phyloP scores from a whole-genome alignment of 2,113 vertebrate genomes.

The Hiodon tergisus region DNA sequence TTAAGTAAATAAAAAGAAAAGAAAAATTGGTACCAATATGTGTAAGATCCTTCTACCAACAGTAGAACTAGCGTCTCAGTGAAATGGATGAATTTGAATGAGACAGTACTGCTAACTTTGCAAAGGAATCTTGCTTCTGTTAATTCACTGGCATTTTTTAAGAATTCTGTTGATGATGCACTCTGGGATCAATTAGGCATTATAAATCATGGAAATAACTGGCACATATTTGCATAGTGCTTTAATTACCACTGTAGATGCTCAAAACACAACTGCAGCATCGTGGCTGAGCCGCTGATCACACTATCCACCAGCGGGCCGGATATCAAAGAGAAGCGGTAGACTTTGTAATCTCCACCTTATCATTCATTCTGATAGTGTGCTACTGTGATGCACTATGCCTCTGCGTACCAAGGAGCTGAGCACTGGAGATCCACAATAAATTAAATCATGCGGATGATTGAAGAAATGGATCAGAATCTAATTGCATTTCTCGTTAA shows the following conservation, averaged over 20 bases:
- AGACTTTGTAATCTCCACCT: neutral
- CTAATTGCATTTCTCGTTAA: no score
- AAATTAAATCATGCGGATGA: neutral
- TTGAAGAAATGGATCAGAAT: neutral
- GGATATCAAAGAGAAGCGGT: conserved; percentile 34
- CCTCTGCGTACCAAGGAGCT: neutral
- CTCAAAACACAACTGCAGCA: conserved; percentile 21
- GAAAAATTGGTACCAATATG: neutral
- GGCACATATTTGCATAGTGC: conserved; percentile 36
- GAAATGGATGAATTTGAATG: conserved; percentile 11
- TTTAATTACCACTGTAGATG: conserved; percentile 36
- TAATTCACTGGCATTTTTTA: conserved; percentile 18
- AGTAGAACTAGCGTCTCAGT: neutral
- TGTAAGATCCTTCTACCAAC: neutral
- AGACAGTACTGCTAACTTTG: neutral
- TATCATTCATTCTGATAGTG: neutral
- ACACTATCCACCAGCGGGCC: conserved; percentile 18
- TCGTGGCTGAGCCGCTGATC: conserved; percentile 15
- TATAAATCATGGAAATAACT: conserved; percentile 25
- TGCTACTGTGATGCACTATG: neutral
- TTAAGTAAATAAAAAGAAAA: neutral
- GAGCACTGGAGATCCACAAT: neutral
- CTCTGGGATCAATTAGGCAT: conserved; percentile 48
- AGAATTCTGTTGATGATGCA: conserved; percentile 28
- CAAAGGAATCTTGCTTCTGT: neutral